phyloP scores from a whole-genome alignment of 2,113 vertebrate species.

The Coturnix japonica region DNA sequence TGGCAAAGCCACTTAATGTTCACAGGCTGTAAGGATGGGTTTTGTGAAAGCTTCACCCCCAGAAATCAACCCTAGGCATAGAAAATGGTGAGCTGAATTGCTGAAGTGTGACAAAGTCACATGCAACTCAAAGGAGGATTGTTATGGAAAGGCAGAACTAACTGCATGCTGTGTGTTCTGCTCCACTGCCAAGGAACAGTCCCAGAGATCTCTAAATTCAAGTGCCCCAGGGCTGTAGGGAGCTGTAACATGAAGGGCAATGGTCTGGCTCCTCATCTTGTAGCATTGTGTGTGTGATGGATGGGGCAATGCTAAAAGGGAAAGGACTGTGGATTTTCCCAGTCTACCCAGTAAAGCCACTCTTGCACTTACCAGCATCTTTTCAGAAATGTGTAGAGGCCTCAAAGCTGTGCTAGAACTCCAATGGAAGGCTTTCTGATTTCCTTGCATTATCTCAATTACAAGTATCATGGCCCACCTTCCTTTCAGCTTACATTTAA shows the following conservation, averaged over 20 bases:
- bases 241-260: not conserved
- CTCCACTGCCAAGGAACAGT: not conserved
- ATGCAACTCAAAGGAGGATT: not conserved
- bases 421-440: not conserved
- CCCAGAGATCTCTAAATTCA: not conserved
- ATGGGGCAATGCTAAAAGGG: not conserved
- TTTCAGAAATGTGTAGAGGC: not conserved
- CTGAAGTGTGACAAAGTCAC: slow-evolving; percentile 20
- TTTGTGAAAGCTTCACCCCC: slow-evolving; percentile 23
- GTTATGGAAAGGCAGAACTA: slow-evolving; percentile 39
- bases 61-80: not conserved
- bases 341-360: not conserved
- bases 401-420: not conserved
- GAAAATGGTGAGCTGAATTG: slow-evolving; percentile 8
- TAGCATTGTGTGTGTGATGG: not conserved
- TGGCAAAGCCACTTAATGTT: not conserved
- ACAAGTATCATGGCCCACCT: not conserved
- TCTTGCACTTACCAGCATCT: not conserved
- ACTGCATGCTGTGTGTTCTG: not conserved
- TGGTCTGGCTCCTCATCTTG: not conserved
- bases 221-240: not conserved
- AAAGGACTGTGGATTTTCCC: slow-evolving; percentile 11
- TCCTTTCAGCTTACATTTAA: not conserved
- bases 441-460: not conserved
- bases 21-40: fast-evolving